Conservation (phyloP, 2,113 vertebrate genomes). For the Neodon shergylaensis region DNA sequence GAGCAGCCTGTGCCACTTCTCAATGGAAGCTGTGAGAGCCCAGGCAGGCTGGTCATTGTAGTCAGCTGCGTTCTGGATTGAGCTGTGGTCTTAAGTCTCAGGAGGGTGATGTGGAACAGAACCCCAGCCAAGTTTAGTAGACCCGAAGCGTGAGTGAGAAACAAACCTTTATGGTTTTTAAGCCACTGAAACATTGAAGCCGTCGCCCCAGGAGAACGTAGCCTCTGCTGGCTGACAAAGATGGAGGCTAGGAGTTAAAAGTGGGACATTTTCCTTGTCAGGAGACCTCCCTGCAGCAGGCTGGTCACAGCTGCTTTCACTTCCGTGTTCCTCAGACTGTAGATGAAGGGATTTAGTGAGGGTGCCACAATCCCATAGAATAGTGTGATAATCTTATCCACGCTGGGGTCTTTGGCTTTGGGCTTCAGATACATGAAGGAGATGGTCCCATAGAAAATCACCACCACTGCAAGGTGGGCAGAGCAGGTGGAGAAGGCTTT, state of each 20-base stretch:
- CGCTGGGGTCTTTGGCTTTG: conserved; percentile 24
- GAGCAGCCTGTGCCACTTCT: background rate
- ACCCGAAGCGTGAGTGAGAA: background rate
- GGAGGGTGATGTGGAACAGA: background rate
- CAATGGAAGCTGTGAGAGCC: background rate
- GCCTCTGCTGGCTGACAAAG: background rate
- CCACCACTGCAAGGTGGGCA: conserved; percentile 64
- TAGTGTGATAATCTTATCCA: conserved; percentile 67
- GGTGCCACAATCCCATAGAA: conserved; percentile 60
- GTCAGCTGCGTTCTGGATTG: no score
- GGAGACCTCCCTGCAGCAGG: conserved; percentile 14
- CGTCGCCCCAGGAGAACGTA: background rate
- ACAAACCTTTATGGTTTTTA: background rate
- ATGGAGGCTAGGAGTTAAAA: background rate
- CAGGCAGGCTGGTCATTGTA: background rate
- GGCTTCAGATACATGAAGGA: conserved; percentile 68
- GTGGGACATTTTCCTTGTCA: conserved; percentile 25
- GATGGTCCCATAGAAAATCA: conserved; percentile 62
- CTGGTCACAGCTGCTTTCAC: conserved; percentile 54
- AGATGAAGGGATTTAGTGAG: conserved; percentile 77
- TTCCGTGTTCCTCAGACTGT: conserved; percentile 76
- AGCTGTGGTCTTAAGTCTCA: background rate
- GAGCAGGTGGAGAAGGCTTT: conserved; percentile 75
- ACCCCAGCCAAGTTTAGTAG: background rate
- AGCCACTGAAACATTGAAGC: background rate